Base-by-base conservation (phyloP, 2,113 vertebrate genomes). In the Nothocercus nigrocapillus region DNA sequence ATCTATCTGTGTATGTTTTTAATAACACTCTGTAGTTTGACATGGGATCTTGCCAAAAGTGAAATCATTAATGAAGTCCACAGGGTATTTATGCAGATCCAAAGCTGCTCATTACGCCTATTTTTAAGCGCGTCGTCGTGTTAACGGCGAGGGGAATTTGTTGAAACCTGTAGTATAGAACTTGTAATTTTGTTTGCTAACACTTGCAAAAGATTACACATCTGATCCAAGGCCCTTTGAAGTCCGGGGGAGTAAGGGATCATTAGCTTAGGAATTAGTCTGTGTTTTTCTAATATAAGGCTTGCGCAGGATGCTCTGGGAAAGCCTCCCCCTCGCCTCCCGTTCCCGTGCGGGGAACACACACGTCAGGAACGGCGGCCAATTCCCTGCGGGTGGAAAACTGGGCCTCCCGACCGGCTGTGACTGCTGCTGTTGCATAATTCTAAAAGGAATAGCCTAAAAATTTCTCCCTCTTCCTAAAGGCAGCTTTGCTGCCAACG, bases 181-280 rank as follows among this genome's bases (percentile, higher is more conserved):
- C 86, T 93, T 88, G 93, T 97, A 96, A 86, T 80, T 96, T 92
- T 95, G 95, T 97, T 97, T 97, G 95, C 94, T 86, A 73, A 90
- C 70, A 86, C 83, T 95, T 93, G 85, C 77, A 62, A 75, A 90
- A 95, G 85, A 94, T 93, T 84, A 72, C 87, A 93, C 82, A 84
- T 87, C 88, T 53, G 88, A 84, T 94, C 64, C 7, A 1, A 40
- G 77, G 76, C 56, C 68, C 88, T 97, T 96, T 96, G 96, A 96
- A 94, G 96, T 86, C 66, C 7, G n/a, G 38, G 30, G 74, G 73
- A 95, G 79, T 58, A 84, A 82, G 72, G 90, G 77, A 76, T 94
- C 92, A 89, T 96, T 97, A 96, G 44, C 5, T 25, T 13, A 76
- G 85, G 95, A 87, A 96, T 94, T 96, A 93, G 85, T 62, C 18